phyloP scores from a whole-genome alignment of 2,797 vertebrate species.

The Hoplostethus atlanticus region DNA sequence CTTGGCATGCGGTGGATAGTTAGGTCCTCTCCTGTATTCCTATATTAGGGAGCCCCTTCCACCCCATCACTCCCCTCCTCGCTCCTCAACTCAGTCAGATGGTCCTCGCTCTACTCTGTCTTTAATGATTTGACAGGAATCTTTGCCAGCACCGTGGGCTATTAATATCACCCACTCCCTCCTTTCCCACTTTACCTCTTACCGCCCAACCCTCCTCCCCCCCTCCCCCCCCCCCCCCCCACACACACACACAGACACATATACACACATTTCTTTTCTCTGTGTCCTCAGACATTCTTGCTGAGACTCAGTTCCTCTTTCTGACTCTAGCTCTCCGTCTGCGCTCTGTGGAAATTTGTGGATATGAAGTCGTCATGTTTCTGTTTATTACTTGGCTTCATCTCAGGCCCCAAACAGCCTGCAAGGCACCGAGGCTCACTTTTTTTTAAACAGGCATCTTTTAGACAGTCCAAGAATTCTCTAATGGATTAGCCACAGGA shows the following conservation, averaged over 20 bases:
- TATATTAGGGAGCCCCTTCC: slow-evolving; percentile 56
- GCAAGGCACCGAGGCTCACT: slow-evolving; percentile 59
- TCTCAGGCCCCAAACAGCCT: slow-evolving; percentile 62
- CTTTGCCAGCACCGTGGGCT: slow-evolving; percentile 58
- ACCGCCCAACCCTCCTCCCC: slow-evolving; percentile 27
- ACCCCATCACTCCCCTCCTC: slow-evolving; percentile 33
- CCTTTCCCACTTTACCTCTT: slow-evolving; percentile 48
- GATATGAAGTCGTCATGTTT: slow-evolving; percentile 68
- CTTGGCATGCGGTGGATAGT: slow-evolving; percentile 50
- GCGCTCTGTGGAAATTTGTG: slow-evolving; percentile 61
- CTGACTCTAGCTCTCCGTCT: slow-evolving; percentile 47
- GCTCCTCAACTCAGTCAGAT: slow-evolving; percentile 59
- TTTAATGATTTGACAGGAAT: slow-evolving; percentile 73
- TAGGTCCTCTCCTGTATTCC: slow-evolving; percentile 34
- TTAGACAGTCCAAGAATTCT: slow-evolving; percentile 25
- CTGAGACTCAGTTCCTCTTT: slow-evolving; percentile 48
- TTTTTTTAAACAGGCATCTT: slow-evolving; percentile 50
- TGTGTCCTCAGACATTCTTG: slow-evolving; percentile 42
- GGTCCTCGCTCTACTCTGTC: slow-evolving; percentile 45
- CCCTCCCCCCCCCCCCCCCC: not conserved
- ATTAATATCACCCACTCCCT: slow-evolving; percentile 67
- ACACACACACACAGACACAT: not conserved
- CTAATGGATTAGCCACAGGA: slow-evolving; percentile 21
- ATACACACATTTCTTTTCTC: slow-evolving; percentile 13
- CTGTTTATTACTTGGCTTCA: slow-evolving; percentile 70